These are phyloP conservation scores for Gryllus longicercus DNA, from an alignment of 2,888 invertebrate species.

Conservation along the genomic window DNA sequence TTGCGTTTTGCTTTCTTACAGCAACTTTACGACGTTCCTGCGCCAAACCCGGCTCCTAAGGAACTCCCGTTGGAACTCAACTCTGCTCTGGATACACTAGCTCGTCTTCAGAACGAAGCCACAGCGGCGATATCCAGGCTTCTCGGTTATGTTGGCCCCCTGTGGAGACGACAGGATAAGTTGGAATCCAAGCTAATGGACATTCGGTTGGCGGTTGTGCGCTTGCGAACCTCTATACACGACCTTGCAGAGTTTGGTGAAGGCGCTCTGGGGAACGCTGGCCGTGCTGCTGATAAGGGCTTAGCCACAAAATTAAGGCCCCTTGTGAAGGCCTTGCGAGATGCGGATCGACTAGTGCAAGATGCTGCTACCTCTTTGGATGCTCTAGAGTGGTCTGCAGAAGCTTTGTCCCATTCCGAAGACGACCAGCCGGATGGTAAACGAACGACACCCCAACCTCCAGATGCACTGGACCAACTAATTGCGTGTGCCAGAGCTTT, in stretches of 20 bases:
- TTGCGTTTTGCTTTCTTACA: not conserved
- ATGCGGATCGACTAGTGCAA: conserved; percentile 75
- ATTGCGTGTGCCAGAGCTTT: conserved; percentile 82
- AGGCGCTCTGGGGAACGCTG: conserved; percentile 82
- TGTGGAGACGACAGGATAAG: conserved; percentile 78
- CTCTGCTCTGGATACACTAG: conserved; percentile 71
- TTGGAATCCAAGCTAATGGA: conserved; percentile 77
- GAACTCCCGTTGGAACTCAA: conserved; percentile 70
- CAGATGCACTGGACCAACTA: conserved; percentile 84
- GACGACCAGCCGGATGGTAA: conserved; percentile 46
- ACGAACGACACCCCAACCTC: conserved; percentile 42
- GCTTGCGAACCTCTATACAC: conserved; percentile 74
- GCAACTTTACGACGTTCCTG: conserved; percentile 58
- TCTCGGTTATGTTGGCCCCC: conserved; percentile 67
- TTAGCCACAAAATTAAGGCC: conserved; percentile 71
- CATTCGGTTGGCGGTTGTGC: conserved; percentile 71
- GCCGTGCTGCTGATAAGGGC: conserved; percentile 75
- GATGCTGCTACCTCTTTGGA: conserved; percentile 73
- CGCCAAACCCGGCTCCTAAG: conserved; percentile 48
- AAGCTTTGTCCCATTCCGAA: conserved; percentile 56
- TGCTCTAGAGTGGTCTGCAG: conserved; percentile 73
- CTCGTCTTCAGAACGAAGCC: conserved; percentile 73
- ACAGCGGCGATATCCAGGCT: conserved; percentile 75
- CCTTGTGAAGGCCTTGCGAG: conserved; percentile 73
- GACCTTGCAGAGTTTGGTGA: conserved; percentile 87